Evolutionary conservation across 2,113 vertebrate species (phyloP).

Genomic region (Lophius piscatorius): DNA sequence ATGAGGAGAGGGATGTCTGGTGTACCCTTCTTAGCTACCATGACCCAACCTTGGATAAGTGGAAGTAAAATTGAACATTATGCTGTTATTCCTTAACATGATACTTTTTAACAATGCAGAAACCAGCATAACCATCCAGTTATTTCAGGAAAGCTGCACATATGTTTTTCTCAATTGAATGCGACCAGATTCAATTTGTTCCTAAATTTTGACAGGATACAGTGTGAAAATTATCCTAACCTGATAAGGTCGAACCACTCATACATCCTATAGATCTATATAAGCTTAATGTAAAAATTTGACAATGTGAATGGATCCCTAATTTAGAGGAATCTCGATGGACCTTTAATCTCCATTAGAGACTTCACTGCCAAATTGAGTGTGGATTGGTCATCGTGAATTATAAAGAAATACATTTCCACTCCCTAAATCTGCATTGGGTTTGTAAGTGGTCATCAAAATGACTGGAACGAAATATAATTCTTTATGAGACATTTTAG

Average conservation of each 20-base stretch:
- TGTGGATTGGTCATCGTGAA: neutral
- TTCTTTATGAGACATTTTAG: slow-evolving; percentile 20
- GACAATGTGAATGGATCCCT: slow-evolving; percentile 19
- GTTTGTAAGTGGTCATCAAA: slow-evolving; percentile 28
- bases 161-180: too few species aligned
- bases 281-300: slow-evolving; percentile 16
- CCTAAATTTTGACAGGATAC: too few species aligned
- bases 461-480: neutral
- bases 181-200: too few species aligned
- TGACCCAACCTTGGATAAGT: too few species aligned
- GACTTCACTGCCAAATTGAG: slow-evolving; percentile 11
- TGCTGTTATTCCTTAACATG: too few species aligned
- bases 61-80: too few species aligned
- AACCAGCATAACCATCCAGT: too few species aligned
- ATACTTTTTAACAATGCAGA: too few species aligned
- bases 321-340: slow-evolving; percentile 1
- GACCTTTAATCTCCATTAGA: slow-evolving; percentile 11
- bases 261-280: neutral
- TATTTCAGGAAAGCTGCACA: too few species aligned
- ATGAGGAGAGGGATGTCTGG: too few species aligned
- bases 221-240: too few species aligned
- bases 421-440: neutral
- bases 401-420: neutral
- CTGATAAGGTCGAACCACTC: neutral
- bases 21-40: too few species aligned